phyloP scores from a whole-genome alignment of 2,888 invertebrate species.

The Trypoxylon attenuatum region DNA sequence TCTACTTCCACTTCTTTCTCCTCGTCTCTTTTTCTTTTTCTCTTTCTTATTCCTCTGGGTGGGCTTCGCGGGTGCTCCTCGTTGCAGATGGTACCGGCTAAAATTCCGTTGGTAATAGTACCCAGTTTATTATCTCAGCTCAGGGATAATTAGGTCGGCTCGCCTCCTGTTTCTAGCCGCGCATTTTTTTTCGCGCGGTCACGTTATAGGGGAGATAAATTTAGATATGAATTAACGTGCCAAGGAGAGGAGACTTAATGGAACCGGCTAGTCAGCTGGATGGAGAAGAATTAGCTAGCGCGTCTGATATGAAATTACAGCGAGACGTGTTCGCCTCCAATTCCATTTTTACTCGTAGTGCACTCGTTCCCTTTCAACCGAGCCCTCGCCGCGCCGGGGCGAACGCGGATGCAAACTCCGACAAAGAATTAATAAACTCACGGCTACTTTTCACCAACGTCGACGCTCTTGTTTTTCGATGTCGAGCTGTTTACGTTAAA shows the following conservation, averaged over 20 bases:
- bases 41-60: too few species aligned
- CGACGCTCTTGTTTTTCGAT: too few species aligned
- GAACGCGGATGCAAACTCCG: too few species aligned
- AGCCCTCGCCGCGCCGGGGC: too few species aligned
- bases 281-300: constrained; percentile 11
- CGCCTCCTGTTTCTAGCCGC: too few species aligned
- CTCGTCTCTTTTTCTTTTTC: background rate
- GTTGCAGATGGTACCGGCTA: constrained; percentile 27
- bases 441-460: too few species aligned
- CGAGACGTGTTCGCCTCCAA: too few species aligned
- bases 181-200: constrained; percentile 3
- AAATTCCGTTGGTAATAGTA: constrained; percentile 40
- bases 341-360: too few species aligned
- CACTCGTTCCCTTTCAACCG: too few species aligned
- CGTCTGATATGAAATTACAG: constrained; percentile 20
- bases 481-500: too few species aligned
- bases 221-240: constrained; percentile 25
- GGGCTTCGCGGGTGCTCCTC: constrained; percentile 3
- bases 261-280: constrained; percentile 13
- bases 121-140: constrained; percentile 41
- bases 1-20: constrained; percentile 14
- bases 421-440: too few species aligned
- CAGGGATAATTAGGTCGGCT: constrained; percentile 39
- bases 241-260: constrained; percentile 21
- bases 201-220: constrained; percentile 20